Conservation (phyloP, 2,888 invertebrate species). For the Apomyelois bistriatella region DNA sequence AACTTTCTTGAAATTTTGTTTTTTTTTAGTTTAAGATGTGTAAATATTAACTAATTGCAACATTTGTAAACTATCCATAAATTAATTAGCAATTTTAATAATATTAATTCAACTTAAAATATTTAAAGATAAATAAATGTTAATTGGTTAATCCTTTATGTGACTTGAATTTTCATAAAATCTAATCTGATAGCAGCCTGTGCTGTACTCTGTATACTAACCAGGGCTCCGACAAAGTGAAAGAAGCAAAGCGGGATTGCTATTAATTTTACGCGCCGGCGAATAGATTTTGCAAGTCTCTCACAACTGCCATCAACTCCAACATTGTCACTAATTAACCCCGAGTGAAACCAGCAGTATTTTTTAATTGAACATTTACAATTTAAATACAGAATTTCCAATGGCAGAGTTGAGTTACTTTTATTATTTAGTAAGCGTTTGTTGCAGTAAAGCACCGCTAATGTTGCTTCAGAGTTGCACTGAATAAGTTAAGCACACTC, state of each 20-base stretch:
- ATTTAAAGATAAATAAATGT: neutral
- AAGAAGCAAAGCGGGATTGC: slow-evolving; percentile 1
- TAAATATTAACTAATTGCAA: no score
- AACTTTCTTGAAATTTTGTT: no score
- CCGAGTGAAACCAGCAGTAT: neutral
- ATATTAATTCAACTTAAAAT: no score
- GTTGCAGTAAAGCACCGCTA: slow-evolving; percentile 31
- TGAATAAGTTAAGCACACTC: slow-evolving; percentile 51
- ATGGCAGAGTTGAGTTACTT: slow-evolving; percentile 24
- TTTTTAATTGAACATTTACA: slow-evolving; percentile 16
- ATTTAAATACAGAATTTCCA: slow-evolving; percentile 23
- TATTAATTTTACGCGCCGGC: slow-evolving; percentile 8
- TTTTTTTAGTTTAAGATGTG: no score
- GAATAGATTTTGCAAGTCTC: slow-evolving; percentile 3
- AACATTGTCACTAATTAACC: slow-evolving; percentile 10
- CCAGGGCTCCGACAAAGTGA: neutral
- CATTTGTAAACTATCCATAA: no score
- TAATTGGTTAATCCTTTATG: neutral
- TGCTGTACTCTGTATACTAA: slow-evolving; percentile 3
- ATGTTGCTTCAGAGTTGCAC: slow-evolving; percentile 42
- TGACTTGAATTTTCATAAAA: neutral
- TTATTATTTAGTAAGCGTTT: slow-evolving; percentile 30
- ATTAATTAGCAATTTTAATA: no score
- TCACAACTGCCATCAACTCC: slow-evolving; percentile 6
- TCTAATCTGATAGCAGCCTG: slow-evolving; percentile 3